Evolutionary conservation across 2,888 invertebrate genomes (phyloP), one percentile per base, ranked within the genome.

Genomic region (Pachycephus smyrnensis): DNA sequence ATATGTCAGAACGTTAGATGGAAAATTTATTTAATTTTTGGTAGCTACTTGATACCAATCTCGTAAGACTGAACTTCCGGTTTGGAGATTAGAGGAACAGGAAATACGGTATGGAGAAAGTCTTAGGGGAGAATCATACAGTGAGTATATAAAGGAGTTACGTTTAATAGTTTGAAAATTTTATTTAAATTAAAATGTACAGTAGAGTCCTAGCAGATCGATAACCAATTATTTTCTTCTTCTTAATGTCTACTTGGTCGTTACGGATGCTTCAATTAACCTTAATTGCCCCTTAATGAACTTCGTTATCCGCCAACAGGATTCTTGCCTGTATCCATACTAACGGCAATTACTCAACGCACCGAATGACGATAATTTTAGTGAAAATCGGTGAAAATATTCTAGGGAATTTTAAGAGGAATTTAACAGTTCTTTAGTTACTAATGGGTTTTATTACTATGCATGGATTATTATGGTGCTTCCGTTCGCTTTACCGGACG

Each of bases 231-330:
- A 23, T 55, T 55, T 55, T 9, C 9, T 55, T 55, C 9, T 23
- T 40, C 15, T 40, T 55, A 55, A 55, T 55, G 71, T 32, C 33
- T 55, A 75, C 32, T 55, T 32, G 68, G 23, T 30, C 40, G 36
- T 80, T 80, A 79, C 80, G 80, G 80, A 85, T 82, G 80, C 80
- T 80, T 81, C 81, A 83, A 86, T 86, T 82, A 85, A 83, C 78
- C 84, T 82, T 85, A 86, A 86, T 86, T 86, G 80, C 81, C 77
- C 80, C 80, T 80, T 84, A 83, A 86, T 85, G 81, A 81, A 82
- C 80, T 86, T 79, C 23, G 55, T 55, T 81, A 81, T 80, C 77
- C 75, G 69, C 76, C 77, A 80, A 75, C 71, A 77, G 76, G 79
- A 78, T 74, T 82, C 82, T 77, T 83, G 75, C 73, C 78, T 79